Percentiles rank a stretch among this genome's conserved stretches.
These are phyloP conservation scores for Euglossa dilemma DNA, from an alignment of 1,140 invertebrate species.

Conservation along the genomic window DNA sequence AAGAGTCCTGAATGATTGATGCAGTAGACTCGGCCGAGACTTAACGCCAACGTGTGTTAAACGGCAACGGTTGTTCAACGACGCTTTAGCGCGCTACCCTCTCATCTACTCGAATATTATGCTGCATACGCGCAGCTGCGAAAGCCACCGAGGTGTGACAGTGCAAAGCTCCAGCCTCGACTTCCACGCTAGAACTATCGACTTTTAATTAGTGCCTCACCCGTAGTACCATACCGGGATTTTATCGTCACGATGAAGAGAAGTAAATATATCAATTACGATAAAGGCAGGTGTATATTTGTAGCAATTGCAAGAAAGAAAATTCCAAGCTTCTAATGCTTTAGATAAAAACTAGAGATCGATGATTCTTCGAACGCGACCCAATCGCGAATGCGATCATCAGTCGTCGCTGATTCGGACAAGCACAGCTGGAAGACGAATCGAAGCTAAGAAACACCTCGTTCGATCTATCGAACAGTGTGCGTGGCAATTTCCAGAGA, in stretches of 20 bases:
- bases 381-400: too few relatives aligned
- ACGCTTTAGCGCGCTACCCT: background rate
- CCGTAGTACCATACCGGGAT: too few relatives aligned
- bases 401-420: too few relatives aligned
- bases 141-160: background rate
- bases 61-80: background rate
- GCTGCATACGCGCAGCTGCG: background rate
- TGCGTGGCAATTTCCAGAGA: background rate
- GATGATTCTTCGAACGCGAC: too few relatives aligned
- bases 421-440: background rate
- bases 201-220: too few relatives aligned
- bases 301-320: too few relatives aligned
- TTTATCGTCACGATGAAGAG: too few relatives aligned
- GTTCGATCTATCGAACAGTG: background rate
- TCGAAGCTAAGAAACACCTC: background rate
- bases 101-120: background rate
- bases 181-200: background rate
- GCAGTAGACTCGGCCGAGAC: constrained; percentile 6
- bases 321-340: too few relatives aligned
- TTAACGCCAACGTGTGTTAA: constrained; percentile 38
- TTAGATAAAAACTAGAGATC: too few relatives aligned
- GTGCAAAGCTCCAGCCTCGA: background rate
- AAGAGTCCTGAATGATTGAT: constrained; percentile 48
- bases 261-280: too few relatives aligned
- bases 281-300: too few relatives aligned